Base-by-base conservation (phyloP, 1,140 invertebrate species). In the Drosophila murphyi region DNA sequence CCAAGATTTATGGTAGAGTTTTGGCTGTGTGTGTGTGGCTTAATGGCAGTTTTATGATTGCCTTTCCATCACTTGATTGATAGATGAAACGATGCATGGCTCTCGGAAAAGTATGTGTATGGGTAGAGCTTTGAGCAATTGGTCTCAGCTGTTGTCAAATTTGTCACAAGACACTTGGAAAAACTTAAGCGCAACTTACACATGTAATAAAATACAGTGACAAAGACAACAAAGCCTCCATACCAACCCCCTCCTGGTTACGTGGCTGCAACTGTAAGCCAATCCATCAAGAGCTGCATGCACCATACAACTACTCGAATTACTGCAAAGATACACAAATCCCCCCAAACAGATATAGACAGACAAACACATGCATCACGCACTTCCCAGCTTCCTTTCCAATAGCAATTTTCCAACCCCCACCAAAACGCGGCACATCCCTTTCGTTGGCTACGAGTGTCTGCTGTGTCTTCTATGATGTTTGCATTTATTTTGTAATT, bases 401-500 rank as follows among this genome's bases (percentile, higher is more conserved):
- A 63, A 32, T 12, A 20, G 20, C 20, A 8, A 39, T 8, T 39
- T 6, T 29, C 31, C 63, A 52, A 41, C 29, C 37, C 51, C 28
- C n/a, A 6, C 31, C 47, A 31, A 34, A 3, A 48, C 41, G 31
- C 2, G 32, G 3, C 37, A 35, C 31, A 69, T 69, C 65, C 71
- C 65, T 55, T 73, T 64, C 32, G 35, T 37, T 54, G 57, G 35
- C 10, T 10, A 56, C 41, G 70, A 54, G 60, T 72, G 68, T 50
- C 41, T 51, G 63, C 51, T 52, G 69, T 45, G 61, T 72, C 69
- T 55, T 52, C 43, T 52, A 47, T 86, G 79, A 87, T 87, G 82
- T 82, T 88, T 87, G 83, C 82, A 87, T 87, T 87, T 87, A 88
- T 87, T 86, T 88, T 82, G 82, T 87, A 87, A 87, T 87, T 87